A percentile compares a stretch with the other conserved stretches of the same genome.
phyloP scores from a whole-genome alignment of 2,797 vertebrate species.

The Megalops cyprinoides region DNA sequence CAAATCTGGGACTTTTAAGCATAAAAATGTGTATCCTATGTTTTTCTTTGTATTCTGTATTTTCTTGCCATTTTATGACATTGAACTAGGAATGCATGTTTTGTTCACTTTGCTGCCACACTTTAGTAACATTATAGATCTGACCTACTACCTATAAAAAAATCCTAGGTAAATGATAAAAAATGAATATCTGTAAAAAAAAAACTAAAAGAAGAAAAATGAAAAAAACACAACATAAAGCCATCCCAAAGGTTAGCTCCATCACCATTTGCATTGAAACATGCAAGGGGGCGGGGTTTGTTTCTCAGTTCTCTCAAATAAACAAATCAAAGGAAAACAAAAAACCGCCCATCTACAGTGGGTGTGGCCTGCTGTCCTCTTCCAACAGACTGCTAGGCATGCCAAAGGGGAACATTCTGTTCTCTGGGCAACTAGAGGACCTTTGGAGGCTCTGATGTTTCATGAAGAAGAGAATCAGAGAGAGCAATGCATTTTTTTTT shows the following conservation, averaged over 20 bases:
- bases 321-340: neutral
- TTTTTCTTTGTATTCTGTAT: constrained; percentile 21
- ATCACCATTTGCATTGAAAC: constrained; percentile 57
- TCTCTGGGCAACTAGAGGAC: constrained; percentile 31
- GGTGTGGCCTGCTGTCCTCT: constrained; percentile 26
- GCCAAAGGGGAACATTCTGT: constrained; percentile 2
- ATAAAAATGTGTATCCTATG: constrained; percentile 32
- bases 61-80: constrained; percentile 36
- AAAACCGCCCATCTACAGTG: constrained; percentile 27
- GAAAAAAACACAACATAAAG: constrained; percentile 46
- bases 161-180: constrained; percentile 57
- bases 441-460: constrained; percentile 52
- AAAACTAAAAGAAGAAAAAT: constrained; percentile 39
- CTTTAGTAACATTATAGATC: constrained; percentile 49
- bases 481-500: neutral
- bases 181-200: constrained; percentile 50
- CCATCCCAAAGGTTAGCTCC: constrained; percentile 44
- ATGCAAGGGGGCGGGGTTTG: constrained; percentile 48
- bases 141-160: constrained; percentile 56
- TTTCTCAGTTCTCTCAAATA: constrained; percentile 35
- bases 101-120: constrained; percentile 52
- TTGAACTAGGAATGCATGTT: constrained; percentile 53
- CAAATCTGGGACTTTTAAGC: constrained; percentile 44
- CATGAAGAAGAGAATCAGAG: neutral
- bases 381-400: constrained; percentile 11